phyloP scores from a whole-genome alignment of 2,888 invertebrate species.

The Agrenia bidenticulata region DNA sequence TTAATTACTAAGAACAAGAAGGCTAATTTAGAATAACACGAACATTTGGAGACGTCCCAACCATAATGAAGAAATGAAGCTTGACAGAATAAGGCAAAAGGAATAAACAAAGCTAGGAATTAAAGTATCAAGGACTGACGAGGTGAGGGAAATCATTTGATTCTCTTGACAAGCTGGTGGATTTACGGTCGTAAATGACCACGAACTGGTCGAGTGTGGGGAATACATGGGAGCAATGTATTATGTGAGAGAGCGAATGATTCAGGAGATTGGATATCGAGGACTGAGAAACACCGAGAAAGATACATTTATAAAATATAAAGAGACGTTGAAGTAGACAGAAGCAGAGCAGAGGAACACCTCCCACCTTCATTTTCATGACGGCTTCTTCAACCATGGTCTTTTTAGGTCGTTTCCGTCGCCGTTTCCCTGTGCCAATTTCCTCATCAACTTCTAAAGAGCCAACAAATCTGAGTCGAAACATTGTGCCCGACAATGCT shows the following conservation, averaged over 20 bases:
- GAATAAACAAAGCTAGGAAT: background rate
- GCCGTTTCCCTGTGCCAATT: slow-evolving; percentile 67
- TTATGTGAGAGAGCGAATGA: slow-evolving; percentile 6
- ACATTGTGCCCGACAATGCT: slow-evolving; percentile 69
- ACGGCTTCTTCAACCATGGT: slow-evolving; percentile 86
- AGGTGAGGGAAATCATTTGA: background rate
- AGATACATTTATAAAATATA: slow-evolving; percentile 11
- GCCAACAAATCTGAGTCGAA: slow-evolving; percentile 79
- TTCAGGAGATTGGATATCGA: no score
- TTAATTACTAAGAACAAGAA: background rate
- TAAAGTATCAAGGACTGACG: no score
- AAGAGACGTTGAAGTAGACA: slow-evolving; percentile 16
- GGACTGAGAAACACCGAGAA: slow-evolving; percentile 2
- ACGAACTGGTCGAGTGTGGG: background rate
- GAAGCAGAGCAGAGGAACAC: slow-evolving; percentile 7
- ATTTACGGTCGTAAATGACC: slow-evolving; percentile 12
- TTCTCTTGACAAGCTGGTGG: slow-evolving; percentile 8
- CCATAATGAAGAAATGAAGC: background rate
- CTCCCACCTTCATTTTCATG: slow-evolving; percentile 75
- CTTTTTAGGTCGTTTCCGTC: slow-evolving; percentile 78
- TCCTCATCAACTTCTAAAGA: slow-evolving; percentile 79
- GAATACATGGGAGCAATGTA: background rate
- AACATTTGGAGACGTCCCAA: slow-evolving; percentile 13
- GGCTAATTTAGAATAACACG: slow-evolving; percentile 12
- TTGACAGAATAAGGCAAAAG: background rate